Conservation (phyloP, 2,113 vertebrate genomes). For the Cephalopterus ornatus region DNA sequence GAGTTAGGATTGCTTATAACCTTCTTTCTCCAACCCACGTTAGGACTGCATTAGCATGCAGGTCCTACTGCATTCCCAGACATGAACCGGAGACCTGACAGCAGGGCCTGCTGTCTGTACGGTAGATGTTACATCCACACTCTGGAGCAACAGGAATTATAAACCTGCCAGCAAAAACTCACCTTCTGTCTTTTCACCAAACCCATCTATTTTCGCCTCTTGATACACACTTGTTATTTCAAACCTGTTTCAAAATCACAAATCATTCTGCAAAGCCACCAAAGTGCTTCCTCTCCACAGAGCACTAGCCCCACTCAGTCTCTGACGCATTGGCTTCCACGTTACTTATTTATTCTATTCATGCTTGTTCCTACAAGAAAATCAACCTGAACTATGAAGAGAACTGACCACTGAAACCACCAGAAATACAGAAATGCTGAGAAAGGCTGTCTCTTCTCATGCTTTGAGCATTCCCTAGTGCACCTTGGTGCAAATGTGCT, state of each 20-base stretch:
- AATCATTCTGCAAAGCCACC: background rate
- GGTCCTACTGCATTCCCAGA: background rate
- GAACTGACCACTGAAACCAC: background rate
- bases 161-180: background rate
- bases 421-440: background rate
- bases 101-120: background rate
- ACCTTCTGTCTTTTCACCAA: background rate
- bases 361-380: background rate
- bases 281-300: background rate
- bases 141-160: background rate
- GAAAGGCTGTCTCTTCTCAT: background rate
- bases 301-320: background rate
- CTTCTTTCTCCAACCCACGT: background rate
- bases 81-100: background rate
- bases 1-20: background rate
- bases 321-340: background rate
- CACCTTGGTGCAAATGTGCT: background rate
- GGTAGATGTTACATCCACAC: background rate
- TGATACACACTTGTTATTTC: background rate
- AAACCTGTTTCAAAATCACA: background rate
- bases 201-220: background rate
- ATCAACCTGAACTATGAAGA: background rate
- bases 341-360: background rate
- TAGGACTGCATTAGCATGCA: constrained; percentile 34
- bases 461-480: background rate